Percentiles rank a stretch among this genome's conserved stretches.
Conservation (phyloP, 2,888 invertebrate genomes). For the Tachina fera region DNA sequence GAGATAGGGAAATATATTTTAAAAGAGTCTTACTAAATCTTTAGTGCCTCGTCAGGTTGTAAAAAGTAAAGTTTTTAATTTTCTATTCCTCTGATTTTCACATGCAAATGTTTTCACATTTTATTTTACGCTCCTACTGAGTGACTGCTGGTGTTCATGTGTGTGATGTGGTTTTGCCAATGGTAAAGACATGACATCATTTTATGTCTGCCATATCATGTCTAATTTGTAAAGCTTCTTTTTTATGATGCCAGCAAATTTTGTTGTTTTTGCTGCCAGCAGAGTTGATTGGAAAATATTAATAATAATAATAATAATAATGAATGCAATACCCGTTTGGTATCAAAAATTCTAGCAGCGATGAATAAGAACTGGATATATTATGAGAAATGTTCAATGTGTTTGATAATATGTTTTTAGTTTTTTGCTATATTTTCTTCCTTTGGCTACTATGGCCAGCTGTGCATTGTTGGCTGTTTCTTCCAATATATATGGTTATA, state of each 20-base stretch:
- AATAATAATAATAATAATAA: constrained; percentile 48
- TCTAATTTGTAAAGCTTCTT: constrained; percentile 68
- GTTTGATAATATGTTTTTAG: constrained; percentile 50
- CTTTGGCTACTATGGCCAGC: constrained; percentile 19
- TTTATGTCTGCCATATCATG: constrained; percentile 70
- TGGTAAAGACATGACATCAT: constrained; percentile 63
- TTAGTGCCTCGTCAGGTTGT: not conserved
- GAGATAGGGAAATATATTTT: too few relatives aligned
- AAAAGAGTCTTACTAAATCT: constrained; percentile 18
- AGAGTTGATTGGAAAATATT: constrained; percentile 66
- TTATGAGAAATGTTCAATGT: constrained; percentile 23
- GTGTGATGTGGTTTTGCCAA: constrained; percentile 8
- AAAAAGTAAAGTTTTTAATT: not conserved
- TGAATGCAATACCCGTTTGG: constrained; percentile 24
- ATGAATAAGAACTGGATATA: constrained; percentile 28
- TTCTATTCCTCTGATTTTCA: not conserved
- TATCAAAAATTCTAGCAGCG: constrained; percentile 11
- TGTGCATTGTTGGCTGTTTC: constrained; percentile 6
- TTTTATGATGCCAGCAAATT: not conserved
- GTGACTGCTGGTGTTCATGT: constrained; percentile 24
- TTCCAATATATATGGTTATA: not conserved
- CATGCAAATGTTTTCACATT: constrained; percentile 10
- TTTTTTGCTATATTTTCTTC: constrained; percentile 3
- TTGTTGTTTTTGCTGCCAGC: constrained; percentile 18
- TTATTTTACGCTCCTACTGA: constrained; percentile 12